Conservation (phyloP, 1,140 invertebrate species). For the Doryteuthis pealeii region DNA sequence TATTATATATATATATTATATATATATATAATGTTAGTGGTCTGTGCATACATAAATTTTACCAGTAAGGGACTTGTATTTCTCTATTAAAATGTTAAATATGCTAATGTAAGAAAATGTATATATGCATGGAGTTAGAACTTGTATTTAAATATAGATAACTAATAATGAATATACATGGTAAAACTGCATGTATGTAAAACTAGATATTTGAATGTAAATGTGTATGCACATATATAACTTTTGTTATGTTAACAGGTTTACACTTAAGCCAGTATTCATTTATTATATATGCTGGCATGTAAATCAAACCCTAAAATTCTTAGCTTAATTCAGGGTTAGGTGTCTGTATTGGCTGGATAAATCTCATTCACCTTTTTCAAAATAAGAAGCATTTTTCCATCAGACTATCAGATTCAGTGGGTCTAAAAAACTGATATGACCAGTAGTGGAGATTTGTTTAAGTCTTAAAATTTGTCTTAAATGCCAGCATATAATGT, state of each 20-base stretch:
- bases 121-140: background rate
- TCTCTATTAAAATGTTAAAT: background rate
- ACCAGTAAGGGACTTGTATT: background rate
- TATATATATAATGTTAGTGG: background rate
- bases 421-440: too few relatives aligned
- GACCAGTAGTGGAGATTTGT: too few relatives aligned
- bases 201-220: background rate
- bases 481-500: too few relatives aligned
- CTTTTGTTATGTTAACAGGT: background rate
- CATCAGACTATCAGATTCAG: too few relatives aligned
- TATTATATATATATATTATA: too few relatives aligned
- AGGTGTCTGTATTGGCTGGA: too few relatives aligned
- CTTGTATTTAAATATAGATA: background rate
- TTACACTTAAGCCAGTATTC: background rate
- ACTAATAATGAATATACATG: background rate
- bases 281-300: background rate
- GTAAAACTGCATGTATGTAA: background rate
- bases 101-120: background rate
- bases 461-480: too few relatives aligned
- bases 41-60: background rate
- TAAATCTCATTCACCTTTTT: too few relatives aligned
- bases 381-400: too few relatives aligned
- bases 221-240: background rate
- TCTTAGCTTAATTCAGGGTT: too few relatives aligned
- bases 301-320: too few relatives aligned